Evolutionary conservation across 2,888 invertebrate species (phyloP).

Genomic region (Acanthosepion lycidas): DNA sequence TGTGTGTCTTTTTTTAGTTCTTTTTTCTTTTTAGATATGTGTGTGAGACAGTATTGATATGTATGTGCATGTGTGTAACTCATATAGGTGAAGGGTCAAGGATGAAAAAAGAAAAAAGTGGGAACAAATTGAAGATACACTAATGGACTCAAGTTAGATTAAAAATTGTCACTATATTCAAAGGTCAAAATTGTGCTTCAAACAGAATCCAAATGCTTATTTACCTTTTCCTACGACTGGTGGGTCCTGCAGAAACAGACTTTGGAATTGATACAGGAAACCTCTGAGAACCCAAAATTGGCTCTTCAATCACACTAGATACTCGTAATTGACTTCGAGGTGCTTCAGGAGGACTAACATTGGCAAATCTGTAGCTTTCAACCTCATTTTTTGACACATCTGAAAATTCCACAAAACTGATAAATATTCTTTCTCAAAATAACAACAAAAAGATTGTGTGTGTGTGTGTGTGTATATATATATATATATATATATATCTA

Average conservation of each 20-base stretch:
- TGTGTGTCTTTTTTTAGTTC: too few species aligned
- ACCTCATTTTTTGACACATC: neutral
- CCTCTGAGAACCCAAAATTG: neutral
- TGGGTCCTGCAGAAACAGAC: neutral
- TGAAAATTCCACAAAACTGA: neutral
- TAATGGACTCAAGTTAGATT: too few species aligned
- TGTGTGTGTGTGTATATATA: too few species aligned
- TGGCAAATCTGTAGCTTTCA: neutral
- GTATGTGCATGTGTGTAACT: too few species aligned
- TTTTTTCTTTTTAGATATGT: too few species aligned
- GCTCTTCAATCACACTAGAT: neutral
- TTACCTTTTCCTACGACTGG: slow-evolving; percentile 12
- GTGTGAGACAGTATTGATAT: too few species aligned
- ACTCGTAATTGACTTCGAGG: neutral
- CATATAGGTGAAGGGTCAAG: too few species aligned
- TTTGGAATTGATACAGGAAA: neutral
- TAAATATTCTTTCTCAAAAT: neutral
- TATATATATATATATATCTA: neutral
- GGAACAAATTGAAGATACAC: too few species aligned
- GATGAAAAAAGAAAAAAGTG: too few species aligned
- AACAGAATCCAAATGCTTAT: neutral
- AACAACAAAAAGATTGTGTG: neutral
- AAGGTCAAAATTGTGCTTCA: too few species aligned
- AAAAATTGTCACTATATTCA: too few species aligned
- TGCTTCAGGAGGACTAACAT: neutral